Conservation (phyloP, 92 coral and sea anemone genomes). For the Porites divaricata region DNA sequence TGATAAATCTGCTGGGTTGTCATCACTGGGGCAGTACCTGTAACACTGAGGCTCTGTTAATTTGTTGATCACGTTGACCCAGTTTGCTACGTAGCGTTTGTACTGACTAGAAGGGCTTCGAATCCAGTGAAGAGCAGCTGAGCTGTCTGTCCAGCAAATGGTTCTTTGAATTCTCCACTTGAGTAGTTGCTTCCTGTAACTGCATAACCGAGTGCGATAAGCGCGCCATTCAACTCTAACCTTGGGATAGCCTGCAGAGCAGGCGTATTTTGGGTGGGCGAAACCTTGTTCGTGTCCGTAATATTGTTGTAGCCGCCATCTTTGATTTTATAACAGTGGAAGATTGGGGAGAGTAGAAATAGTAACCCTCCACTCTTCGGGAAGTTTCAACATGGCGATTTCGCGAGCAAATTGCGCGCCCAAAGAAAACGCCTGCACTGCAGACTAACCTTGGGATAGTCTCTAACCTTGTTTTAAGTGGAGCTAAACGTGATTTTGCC, state of each 20-base stretch:
- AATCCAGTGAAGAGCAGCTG: not conserved
- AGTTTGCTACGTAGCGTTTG: not conserved
- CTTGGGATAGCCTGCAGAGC: not conserved
- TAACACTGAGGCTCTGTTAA: not conserved
- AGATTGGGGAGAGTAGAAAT: no score
- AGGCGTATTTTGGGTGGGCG: no score
- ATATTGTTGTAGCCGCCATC: no score
- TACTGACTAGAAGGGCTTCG: not conserved
- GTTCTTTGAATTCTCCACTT: not conserved
- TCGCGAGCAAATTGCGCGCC: no score
- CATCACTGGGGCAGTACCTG: not conserved
- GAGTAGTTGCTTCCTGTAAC: not conserved
- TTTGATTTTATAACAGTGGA: no score
- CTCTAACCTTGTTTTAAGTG: not conserved
- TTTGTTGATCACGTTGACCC: no score
- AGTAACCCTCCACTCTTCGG: no score
- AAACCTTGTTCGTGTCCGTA: no score
- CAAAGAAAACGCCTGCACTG: no score
- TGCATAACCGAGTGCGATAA: not conserved
- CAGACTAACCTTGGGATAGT: no score
- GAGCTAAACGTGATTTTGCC: not conserved
- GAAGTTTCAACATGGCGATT: no score
- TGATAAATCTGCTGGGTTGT: not conserved
- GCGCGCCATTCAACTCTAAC: not conserved
- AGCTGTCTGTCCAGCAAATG: not conserved